Evolutionary conservation across 2,113 vertebrate species (phyloP), one percentile per base, ranked within the genome.

Genomic region (Arvicanthis niloticus): DNA sequence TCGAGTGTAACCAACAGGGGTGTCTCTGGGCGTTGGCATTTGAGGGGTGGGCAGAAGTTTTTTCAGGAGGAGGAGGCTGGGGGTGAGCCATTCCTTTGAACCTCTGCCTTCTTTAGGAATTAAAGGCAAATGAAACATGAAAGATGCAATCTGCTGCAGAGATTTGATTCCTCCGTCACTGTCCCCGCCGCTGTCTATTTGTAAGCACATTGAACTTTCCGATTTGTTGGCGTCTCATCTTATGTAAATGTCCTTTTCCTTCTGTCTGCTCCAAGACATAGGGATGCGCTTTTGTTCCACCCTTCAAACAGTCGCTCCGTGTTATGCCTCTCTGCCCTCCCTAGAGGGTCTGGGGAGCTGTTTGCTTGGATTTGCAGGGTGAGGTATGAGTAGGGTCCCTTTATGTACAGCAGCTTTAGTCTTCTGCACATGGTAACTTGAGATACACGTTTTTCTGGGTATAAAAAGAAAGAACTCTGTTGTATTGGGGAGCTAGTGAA

Each of bases 161-260:
- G 17, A 37, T 76, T 91, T 89, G 89, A 56, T 67, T 94, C 85
- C 91, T 97, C 95, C 67, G 15, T 96, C 88, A 85, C 90, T 91
- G 92, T 89, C 81, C 97, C 97, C 82, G 91, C 56, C 96, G 94
- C 97, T 84, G 78, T 95, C 91, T 97, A 91, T 96, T 92, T 78
- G 97, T 97, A 93, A 95, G 94, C 88, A 95, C 93, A 58, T 60
- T 97, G 96, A 19, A 0, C 94, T 98, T 97, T 95, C 84, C 58
- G 53, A 93, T 89, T 93, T 94, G 89, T 0, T 95, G 96, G 95
- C 65, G 4, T 76, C 97, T 96, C 94, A 12, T 88, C 93, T 97
- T 94, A 81, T 96, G 95, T 96, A 98, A 98, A 98, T 97, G 95
- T 94, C 96, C 96, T 88, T 97, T 88, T 97, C 97, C 91, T 94